Evolutionary conservation across 2,888 invertebrate genomes (phyloP).

Genomic region (Rotaria sp.): DNA sequence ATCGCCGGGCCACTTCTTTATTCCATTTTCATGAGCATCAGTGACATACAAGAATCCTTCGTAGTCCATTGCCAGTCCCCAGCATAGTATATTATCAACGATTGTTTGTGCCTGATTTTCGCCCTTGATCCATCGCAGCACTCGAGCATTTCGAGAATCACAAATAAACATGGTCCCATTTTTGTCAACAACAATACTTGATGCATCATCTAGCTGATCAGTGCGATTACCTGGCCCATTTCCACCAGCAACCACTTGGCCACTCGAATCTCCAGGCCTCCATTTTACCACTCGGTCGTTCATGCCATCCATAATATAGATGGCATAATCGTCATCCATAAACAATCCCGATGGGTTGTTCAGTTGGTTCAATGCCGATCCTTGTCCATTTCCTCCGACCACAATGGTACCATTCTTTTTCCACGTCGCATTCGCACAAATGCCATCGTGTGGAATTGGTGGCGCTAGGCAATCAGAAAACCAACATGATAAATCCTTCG

Average conservation of each 20-base stretch:
- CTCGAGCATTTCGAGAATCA: background rate
- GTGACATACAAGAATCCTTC: background rate
- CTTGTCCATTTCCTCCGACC: background rate
- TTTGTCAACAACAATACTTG: background rate
- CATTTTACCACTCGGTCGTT: background rate
- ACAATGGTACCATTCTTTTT: background rate
- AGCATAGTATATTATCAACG: background rate
- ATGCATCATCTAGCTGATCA: background rate
- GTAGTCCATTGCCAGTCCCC: background rate
- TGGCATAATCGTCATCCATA: background rate
- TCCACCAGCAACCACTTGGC: background rate
- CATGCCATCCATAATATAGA: background rate
- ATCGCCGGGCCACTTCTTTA: background rate
- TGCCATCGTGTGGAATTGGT: background rate
- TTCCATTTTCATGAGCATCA: background rate
- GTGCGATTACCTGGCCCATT: background rate
- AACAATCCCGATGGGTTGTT: background rate
- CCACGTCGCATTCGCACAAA: background rate
- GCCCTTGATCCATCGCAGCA: background rate
- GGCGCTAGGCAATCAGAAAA: background rate
- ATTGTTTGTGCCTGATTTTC: background rate
- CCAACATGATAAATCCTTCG: background rate
- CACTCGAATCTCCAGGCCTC: background rate
- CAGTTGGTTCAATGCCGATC: background rate
- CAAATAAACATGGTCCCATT: background rate